Evolutionary conservation across 2,888 invertebrate genomes (phyloP).

Genomic region (Molanna angustata): DNA sequence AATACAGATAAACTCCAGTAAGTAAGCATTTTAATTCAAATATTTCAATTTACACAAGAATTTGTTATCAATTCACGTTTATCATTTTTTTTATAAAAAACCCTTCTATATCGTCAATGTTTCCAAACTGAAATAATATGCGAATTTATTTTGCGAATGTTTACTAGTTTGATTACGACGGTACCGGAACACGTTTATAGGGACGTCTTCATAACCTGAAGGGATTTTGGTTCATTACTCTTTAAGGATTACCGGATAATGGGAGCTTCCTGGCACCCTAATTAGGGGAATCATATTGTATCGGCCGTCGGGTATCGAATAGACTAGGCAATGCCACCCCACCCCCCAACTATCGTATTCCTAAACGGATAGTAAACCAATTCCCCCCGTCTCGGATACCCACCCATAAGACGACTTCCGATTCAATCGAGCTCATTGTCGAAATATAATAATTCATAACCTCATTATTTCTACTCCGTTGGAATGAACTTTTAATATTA

Average conservation of each 20-base stretch:
- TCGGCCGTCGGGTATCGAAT: neutral
- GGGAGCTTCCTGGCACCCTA: slow-evolving; percentile 16
- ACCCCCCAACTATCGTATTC: neutral
- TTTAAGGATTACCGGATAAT: slow-evolving; percentile 22
- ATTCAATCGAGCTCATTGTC: neutral
- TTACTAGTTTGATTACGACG: no score
- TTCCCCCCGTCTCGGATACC: neutral
- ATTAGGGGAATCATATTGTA: slow-evolving; percentile 19
- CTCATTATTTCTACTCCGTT: no score
- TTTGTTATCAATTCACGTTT: no score
- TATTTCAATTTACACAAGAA: no score
- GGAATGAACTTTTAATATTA: no score
- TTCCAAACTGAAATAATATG: no score
- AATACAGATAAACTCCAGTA: no score
- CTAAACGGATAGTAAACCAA: neutral
- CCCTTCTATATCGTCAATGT: no score
- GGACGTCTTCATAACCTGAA: neutral
- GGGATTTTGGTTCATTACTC: slow-evolving; percentile 19
- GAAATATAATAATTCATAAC: neutral
- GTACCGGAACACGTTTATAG: no score
- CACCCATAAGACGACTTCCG: neutral
- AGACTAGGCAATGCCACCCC: neutral
- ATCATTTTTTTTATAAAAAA: no score
- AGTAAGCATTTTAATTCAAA: no score
- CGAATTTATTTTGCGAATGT: no score